These are phyloP conservation scores for Pteronura brasiliensis DNA, from an alignment of 2,113 vertebrate genomes.

Conservation along the genomic window DNA sequence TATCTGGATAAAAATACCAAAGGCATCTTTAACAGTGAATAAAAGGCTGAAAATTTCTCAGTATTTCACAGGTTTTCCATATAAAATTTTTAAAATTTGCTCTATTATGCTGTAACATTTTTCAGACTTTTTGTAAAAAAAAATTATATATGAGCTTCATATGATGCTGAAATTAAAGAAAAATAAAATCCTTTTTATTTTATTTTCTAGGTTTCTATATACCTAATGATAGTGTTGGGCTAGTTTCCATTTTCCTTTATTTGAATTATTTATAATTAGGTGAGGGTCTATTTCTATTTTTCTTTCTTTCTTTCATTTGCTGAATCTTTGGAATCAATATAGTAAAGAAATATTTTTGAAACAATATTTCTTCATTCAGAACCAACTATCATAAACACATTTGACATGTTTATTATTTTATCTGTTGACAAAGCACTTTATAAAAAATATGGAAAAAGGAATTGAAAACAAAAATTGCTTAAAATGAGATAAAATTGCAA, in stretches of 20 bases:
- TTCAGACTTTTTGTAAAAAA: slow-evolving; percentile 1
- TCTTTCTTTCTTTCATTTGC: not conserved
- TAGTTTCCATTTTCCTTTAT: not conserved
- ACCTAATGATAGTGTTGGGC: not conserved
- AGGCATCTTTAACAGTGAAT: not conserved
- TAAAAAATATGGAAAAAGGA: not conserved
- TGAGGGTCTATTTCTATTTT: slow-evolving; percentile 14
- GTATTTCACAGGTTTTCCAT: not conserved
- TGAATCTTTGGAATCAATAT: slow-evolving; percentile 29
- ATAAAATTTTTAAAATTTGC: slow-evolving; percentile 27
- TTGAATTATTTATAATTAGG: slow-evolving; percentile 16
- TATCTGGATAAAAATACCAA: not conserved
- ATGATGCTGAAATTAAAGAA: slow-evolving; percentile 32
- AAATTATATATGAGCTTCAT: not conserved
- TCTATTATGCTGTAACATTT: not conserved
- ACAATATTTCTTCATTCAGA: not conserved
- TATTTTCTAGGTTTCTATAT: not conserved
- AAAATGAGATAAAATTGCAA: slow-evolving; percentile 35
- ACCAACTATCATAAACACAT: not conserved
- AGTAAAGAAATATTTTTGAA: slow-evolving; percentile 33
- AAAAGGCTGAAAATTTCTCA: slow-evolving; percentile 18
- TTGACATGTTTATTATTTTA: slow-evolving; percentile 20
- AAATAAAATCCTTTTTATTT: slow-evolving; percentile 10
- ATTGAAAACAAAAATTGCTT: slow-evolving; percentile 43
- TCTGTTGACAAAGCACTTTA: not conserved